These are phyloP conservation scores for Epinephelus awoara DNA, from an alignment of 2,797 vertebrate species.

Conservation along the genomic window DNA sequence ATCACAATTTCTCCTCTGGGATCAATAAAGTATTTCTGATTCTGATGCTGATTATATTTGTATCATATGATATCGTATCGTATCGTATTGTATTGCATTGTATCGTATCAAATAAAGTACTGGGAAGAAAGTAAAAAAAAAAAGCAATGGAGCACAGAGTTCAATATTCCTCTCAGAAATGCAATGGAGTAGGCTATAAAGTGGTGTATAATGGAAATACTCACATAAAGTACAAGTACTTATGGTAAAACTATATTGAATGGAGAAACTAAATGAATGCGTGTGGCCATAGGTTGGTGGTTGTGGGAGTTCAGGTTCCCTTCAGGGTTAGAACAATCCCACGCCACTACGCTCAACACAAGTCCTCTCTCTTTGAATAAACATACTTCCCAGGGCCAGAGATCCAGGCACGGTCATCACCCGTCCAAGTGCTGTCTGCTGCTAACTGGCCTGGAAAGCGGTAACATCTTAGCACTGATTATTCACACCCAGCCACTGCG, in stretches of 20 bases:
- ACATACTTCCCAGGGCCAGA: neutral
- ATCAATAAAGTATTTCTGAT: no score
- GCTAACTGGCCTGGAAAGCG: conserved; percentile 26
- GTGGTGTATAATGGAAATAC: neutral
- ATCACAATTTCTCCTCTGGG: no score
- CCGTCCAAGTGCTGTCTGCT: conserved; percentile 4
- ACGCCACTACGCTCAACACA: neutral
- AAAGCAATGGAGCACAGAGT: neutral
- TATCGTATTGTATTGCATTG: no score
- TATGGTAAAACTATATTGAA: neutral
- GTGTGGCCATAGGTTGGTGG: neutral
- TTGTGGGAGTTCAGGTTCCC: neutral
- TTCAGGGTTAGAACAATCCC: neutral
- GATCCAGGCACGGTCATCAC: neutral
- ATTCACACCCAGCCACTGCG: conserved; percentile 33
- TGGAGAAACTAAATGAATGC: conserved; percentile 2
- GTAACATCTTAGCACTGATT: conserved; percentile 50
- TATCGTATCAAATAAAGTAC: neutral
- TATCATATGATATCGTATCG: no score
- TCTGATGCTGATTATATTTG: no score
- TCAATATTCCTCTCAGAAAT: neutral
- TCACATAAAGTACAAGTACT: neutral
- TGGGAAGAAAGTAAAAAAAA: neutral
- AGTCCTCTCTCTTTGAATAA: conserved; percentile 12
- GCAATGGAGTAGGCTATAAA: neutral